Base-by-base conservation (phyloP, 2,888 invertebrate genomes). In the Amphimallon solstitiale region DNA sequence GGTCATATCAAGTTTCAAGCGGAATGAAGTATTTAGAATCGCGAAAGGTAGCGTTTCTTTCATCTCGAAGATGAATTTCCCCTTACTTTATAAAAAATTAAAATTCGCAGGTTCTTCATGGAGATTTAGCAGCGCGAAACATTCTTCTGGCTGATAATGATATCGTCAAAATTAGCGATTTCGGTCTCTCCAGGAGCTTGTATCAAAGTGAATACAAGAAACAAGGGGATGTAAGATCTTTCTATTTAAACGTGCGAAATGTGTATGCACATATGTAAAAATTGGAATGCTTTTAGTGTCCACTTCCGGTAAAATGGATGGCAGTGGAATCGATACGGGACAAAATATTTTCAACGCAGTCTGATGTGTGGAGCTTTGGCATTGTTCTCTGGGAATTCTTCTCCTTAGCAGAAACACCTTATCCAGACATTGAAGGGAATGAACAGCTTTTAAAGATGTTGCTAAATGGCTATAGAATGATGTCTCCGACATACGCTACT, bases 11-110 rank as follows among this genome's bases (percentile, higher is more conserved):
- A 84, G 93, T 97, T 1, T 93, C 97, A 0, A 86, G 95, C 38
- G 97, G 97, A 54, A 97, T 98, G 97, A 95, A 97, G 73, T 97
- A 97, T 79, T 86, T 97, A 9, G 91, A 94, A 2, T 92, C 92
- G 17, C 88, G 93, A 81, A 96, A 93, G 86, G 94, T 93, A 70
- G 67, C 34, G 12, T 14, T 54, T 34, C 15, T 14, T 12, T n/a
- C n/a, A n/a, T 35, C 15, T 12, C 9, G 15, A 2, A 63, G 38
- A 35, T 38, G 15, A 9, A 14, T 60, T 52, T 37, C 14, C 38
- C 10, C 9, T 21, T n/a, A 21, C 6, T 21, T 29, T 14, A 63
- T 23, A 9, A 23, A 19, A n/a, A n/a, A n/a, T n/a, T n/a, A 4
- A 9, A 14, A 52, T 21, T 52, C 21, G 10, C 77, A 90, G 90